phyloP scores from a whole-genome alignment of 2,888 invertebrate species.

The Agrenia bidenticulata region DNA sequence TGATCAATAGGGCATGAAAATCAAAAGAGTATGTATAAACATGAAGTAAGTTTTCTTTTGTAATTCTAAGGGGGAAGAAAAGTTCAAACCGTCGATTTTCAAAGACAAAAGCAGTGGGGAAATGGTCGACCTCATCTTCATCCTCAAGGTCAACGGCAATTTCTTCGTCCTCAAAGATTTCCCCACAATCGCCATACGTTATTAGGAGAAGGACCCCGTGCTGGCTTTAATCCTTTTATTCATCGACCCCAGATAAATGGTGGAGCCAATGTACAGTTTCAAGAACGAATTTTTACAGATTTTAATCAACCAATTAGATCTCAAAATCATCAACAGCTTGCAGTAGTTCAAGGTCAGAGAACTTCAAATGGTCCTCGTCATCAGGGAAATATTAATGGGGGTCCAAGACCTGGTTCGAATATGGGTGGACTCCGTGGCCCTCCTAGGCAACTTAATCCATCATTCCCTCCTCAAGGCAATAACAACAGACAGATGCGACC shows the following conservation, averaged over 20 bases:
- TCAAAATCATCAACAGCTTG: conserved; percentile 13
- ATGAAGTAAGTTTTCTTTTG: conserved; percentile 1
- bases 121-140: conserved; percentile 7
- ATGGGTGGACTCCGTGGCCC: neutral
- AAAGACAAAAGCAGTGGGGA: conserved; percentile 9
- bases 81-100: neutral
- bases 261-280: conserved; percentile 38
- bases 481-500: too few relatives aligned
- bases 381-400: neutral
- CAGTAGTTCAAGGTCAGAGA: conserved; percentile 11
- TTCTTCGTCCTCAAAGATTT: conserved; percentile 25
- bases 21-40: too few relatives aligned
- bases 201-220: conserved; percentile 18
- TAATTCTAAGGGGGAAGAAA: conserved; percentile 3
- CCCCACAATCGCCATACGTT: conserved; percentile 21
- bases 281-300: conserved; percentile 45
- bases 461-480: too few relatives aligned
- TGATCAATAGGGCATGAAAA: too few relatives aligned
- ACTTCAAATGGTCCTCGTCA: neutral
- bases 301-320: conserved; percentile 46
- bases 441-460: too few relatives aligned
- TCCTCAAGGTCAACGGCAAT: conserved; percentile 7
- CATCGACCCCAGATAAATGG: conserved; percentile 21
- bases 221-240: conserved; percentile 9
- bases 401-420: neutral